Base-by-base conservation (phyloP, 2,797 vertebrate genomes). In the Chanos chanos region DNA sequence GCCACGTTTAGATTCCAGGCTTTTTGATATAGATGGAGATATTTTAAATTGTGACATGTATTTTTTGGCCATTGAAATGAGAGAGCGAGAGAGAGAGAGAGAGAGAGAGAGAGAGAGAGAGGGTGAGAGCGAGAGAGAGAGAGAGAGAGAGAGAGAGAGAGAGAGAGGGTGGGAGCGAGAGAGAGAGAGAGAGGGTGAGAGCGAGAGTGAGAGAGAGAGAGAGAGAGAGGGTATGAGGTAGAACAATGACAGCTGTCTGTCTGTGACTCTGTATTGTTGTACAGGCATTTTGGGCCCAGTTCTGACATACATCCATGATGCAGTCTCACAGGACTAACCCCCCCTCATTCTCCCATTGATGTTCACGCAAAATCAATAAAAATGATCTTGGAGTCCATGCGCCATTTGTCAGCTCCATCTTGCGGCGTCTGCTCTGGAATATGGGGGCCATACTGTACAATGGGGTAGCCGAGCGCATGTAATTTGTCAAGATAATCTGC, bases 401-500 rank as follows among this genome's bases (percentile, higher is more conserved):
- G 82, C 90, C 90, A 89, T 85, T 89, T 90, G 91, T 85, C 86
- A 77, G 85, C 85, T 90, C 85, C 86, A 89, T 92, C 90, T 93
- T 85, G 86, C 86, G 90, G 88, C 87, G 89, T 81, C 89, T 89
- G 77, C 80, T 89, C 77, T 83, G 87, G 91, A 93, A 92, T 90
- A 90, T 88, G 86, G 91, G 88, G 74, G 88, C 90, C 84, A 81
- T 90, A 85, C 84, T 85, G 87, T 89, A 95, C 90, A 95, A 94
- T 89, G 82, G 94, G 84, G 86, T 86, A 84, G 88, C 83, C 86
- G 82, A 92, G 91, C 90, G 87, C 83, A 68, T 84, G 87, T 94
- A 95, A 97, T 95, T 94, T 92, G 89, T 80, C 86, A 85, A 80
- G 87, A 86, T 91, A 89, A 91, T 83, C 85, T 85, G 86, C 83